Base-by-base conservation (phyloP, 2,797 vertebrate genomes). In the Parotocinclus haroldoi region DNA sequence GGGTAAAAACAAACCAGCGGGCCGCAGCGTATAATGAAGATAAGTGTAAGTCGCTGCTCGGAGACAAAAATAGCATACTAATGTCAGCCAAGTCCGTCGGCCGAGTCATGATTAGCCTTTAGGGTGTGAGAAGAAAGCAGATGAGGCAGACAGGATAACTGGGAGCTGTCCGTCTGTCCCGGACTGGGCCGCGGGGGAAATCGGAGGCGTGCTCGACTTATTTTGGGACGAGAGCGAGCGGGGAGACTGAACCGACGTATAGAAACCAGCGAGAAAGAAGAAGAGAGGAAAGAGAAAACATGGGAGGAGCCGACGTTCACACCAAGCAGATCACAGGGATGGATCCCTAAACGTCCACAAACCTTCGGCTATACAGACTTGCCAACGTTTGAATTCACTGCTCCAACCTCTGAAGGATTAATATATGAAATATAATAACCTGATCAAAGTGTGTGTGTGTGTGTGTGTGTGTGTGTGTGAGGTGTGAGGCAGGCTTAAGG, bases 191-290 rank as follows among this genome's bases (percentile, higher is more conserved):
- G 8, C n/a, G 9, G 17, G 69, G 61, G 70, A 72, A 54, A 55
- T 52, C 42, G 9, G 39, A 72, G 58, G 39, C 19, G 59, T 65
- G 64, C 51, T 46, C 42, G 46, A 57, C 58, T 74, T 61, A 70
- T 71, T 75, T 53, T 18, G 48, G 27, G 42, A 69, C 4, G 1
- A 61, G 45, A 27, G 27, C 12, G 44, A 66, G 63, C 51, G 7
- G 57, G 42, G 49, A 45, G 39, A 64, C 14, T 39, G 38, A 53
- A 44, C 12, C 36, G 45, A 57, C 4, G 11, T 10, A 36, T 69
- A 72, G n/a, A 46, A 68, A 53, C 46, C 58, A 69, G 18, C 38
- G 10, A 38, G 3, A 17, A 50, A 50, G 16, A 51, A 7, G 11
- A 4, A n/a, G 7, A 52, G 36, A 44, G 40, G 44, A 11, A 42